Percentiles rank a stretch among this genome's conserved stretches.
Conservation (phyloP, 2,113 vertebrate genomes). For the Typhlomys cinereus region DNA sequence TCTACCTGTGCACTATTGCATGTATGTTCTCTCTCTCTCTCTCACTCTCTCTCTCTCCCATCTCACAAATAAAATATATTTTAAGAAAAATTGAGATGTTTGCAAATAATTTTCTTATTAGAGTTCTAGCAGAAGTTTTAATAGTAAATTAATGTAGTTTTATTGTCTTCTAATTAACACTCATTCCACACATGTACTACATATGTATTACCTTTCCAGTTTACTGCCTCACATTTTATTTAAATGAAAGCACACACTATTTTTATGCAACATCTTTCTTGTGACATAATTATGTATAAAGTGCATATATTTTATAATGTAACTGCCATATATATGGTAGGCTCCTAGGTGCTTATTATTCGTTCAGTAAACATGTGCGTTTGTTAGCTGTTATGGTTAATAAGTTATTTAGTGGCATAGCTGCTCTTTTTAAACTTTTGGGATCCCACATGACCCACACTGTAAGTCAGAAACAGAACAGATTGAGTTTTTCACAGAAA, state of each 20-base stretch:
- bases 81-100: conserved; percentile 38
- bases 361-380: neutral
- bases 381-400: neutral
- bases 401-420: too few relatives aligned
- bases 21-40: too few relatives aligned
- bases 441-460: neutral
- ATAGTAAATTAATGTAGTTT: neutral
- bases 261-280: too few relatives aligned
- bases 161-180: neutral
- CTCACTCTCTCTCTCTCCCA: too few relatives aligned
- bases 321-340: neutral
- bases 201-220: neutral
- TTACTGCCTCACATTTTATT: conserved; percentile 18
- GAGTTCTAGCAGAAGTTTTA: conserved; percentile 24
- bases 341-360: neutral
- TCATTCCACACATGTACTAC: neutral
- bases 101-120: neutral
- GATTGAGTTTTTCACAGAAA: neutral
- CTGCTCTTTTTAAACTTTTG: too few relatives aligned
- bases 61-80: too few relatives aligned
- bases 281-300: neutral
- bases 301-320: neutral
- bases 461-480: neutral
- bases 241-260: neutral
- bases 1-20: too few relatives aligned